Percentiles rank a stretch among this genome's conserved stretches.
phyloP scores from a whole-genome alignment of 2,797 vertebrate genomes.

The Schizopygopsis pylzovi region DNA sequence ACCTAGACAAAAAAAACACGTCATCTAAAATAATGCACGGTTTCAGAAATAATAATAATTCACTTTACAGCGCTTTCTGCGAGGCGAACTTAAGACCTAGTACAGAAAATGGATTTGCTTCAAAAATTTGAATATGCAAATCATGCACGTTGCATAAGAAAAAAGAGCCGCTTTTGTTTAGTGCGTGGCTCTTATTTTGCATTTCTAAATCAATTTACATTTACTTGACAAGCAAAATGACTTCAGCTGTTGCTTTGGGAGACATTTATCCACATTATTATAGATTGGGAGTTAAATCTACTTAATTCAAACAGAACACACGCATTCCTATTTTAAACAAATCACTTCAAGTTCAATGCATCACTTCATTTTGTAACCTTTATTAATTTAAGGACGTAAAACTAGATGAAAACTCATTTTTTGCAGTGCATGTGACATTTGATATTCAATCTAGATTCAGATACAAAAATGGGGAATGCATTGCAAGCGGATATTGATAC shows the following conservation, averaged over 20 bases:
- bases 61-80: not conserved
- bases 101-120: not conserved
- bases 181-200: not conserved
- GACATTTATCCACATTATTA: not conserved
- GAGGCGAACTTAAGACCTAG: not conserved
- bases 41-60: no score
- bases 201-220: not conserved
- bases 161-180: not conserved
- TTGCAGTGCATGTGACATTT: no score
- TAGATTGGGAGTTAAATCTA: not conserved
- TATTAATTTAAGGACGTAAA: not conserved
- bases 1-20: not conserved
- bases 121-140: not conserved
- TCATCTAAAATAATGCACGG: not conserved
- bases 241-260: no score
- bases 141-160: not conserved
- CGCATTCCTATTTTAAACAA: not conserved
- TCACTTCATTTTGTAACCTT: not conserved
- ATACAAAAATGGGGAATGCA: not conserved
- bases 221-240: not conserved
- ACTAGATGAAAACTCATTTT: no score
- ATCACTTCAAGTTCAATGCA: not conserved
- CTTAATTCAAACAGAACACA: not conserved
- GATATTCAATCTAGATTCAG: not conserved
- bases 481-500: not conserved